Evolutionary conservation across 1,140 invertebrate genomes (phyloP).

Genomic region (Polypedilum vanderplanki): DNA sequence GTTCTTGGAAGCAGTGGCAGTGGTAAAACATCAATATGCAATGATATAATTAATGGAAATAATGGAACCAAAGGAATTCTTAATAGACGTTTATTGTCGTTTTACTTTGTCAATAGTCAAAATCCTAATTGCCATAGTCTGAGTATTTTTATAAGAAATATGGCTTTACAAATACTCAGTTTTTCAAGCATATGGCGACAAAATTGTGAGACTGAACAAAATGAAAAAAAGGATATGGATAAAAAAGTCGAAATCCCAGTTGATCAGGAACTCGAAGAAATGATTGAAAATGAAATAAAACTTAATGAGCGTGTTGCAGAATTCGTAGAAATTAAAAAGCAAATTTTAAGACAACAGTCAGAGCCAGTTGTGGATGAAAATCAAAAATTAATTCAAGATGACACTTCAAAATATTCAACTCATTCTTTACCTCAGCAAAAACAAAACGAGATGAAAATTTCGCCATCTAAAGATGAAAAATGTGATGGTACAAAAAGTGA

Average conservation of each 20-base stretch:
- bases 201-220: constrained; percentile 32
- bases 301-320: constrained; percentile 14
- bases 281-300: background rate
- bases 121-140: constrained; percentile 54
- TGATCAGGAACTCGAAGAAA: constrained; percentile 19
- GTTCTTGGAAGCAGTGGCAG: constrained; percentile 56
- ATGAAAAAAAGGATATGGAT: constrained; percentile 16
- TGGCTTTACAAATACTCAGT: constrained; percentile 72
- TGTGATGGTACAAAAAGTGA: constrained; percentile 32
- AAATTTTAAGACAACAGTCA: background rate
- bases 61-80: constrained; percentile 47
- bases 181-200: constrained; percentile 46
- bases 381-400: background rate
- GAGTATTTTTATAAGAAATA: constrained; percentile 74
- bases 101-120: constrained; percentile 64
- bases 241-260: background rate
- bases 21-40: constrained; percentile 75
- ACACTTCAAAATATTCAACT: constrained; percentile 32
- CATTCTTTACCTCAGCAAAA: constrained; percentile 38
- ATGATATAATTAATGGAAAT: constrained; percentile 43
- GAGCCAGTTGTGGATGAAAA: background rate
- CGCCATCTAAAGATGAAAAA: constrained; percentile 33
- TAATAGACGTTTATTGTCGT: constrained; percentile 67
- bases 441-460: constrained; percentile 35
- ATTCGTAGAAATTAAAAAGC: background rate